A percentile compares a stretch with the other conserved stretches of the same genome.
phyloP scores from a whole-genome alignment of 2,888 invertebrate genomes.

The Nasonovia ribisnigri region DNA sequence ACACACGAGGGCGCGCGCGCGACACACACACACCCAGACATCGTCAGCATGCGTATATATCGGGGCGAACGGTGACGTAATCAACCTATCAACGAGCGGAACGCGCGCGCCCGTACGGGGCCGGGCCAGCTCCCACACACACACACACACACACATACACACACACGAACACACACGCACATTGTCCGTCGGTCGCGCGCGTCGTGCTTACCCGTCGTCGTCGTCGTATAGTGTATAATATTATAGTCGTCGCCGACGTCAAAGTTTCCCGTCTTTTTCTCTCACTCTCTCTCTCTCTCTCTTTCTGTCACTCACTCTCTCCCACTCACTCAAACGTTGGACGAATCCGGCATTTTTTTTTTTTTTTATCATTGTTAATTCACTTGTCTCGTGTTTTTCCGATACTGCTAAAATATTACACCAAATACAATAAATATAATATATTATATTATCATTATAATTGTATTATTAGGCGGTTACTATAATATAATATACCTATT shows the following conservation, averaged over 20 bases:
- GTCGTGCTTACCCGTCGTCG: conserved; percentile 46
- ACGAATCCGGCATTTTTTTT: not conserved
- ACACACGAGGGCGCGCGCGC: not conserved
- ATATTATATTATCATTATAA: no score
- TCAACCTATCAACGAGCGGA: conserved; percentile 63
- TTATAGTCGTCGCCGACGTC: conserved; percentile 11
- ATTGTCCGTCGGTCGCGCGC: conserved; percentile 59
- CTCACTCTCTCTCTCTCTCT: not conserved
- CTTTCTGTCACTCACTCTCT: not conserved
- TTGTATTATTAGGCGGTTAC: no score
- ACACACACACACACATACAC: not conserved
- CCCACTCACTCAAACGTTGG: not conserved
- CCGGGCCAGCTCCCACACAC: conserved; percentile 62
- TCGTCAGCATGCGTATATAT: not conserved
- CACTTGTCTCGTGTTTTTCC: not conserved
- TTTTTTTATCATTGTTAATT: not conserved
- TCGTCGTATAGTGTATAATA: conserved; percentile 14
- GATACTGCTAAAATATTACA: not conserved
- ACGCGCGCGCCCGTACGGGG: conserved; percentile 62
- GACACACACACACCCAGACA: not conserved
- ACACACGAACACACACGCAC: conserved; percentile 50
- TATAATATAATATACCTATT: no score
- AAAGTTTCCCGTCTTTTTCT: conserved; percentile 12
- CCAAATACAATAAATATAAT: no score
- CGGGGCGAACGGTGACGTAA: conserved; percentile 63